These are phyloP conservation scores for Entelurus aequoreus DNA, from an alignment of 2,113 vertebrate species.

Conservation along the genomic window DNA sequence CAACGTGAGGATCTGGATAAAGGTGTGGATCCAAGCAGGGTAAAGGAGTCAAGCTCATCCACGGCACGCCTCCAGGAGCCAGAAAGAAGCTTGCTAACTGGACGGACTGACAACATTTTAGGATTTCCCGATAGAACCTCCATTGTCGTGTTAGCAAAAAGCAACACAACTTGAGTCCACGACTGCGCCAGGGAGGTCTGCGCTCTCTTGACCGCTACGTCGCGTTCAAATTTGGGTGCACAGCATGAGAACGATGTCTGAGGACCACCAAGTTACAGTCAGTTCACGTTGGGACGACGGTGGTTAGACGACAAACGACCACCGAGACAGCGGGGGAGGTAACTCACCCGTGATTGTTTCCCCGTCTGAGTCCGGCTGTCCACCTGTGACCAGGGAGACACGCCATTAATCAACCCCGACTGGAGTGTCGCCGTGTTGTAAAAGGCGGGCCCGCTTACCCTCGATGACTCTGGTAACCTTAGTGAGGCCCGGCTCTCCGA, in stretches of 20 bases:
- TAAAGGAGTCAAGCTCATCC: too few species aligned
- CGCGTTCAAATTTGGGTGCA: slow-evolving; percentile 6
- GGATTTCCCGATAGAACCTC: not conserved
- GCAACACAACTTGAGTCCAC: too few species aligned
- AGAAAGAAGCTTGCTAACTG: too few species aligned
- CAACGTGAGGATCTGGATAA: too few species aligned
- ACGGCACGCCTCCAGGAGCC: too few species aligned
- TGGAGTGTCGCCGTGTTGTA: not conserved
- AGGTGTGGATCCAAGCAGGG: too few species aligned
- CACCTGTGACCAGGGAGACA: slow-evolving; percentile 29
- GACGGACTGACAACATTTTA: too few species aligned
- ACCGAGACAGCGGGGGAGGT: not conserved
- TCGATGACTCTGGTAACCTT: slow-evolving; percentile 43
- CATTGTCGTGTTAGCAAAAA: too few species aligned
- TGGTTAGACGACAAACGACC: slow-evolving; percentile 21
- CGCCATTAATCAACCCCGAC: not conserved
- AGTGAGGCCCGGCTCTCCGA: slow-evolving; percentile 3
- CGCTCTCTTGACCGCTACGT: not conserved
- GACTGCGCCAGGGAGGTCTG: not conserved
- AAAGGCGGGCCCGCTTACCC: not conserved
- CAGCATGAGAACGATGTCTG: slow-evolving; percentile 30
- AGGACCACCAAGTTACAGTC: slow-evolving; percentile 13
- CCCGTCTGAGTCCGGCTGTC: slow-evolving; percentile 25
- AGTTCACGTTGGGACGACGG: slow-evolving; percentile 9
- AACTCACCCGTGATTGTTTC: slow-evolving; percentile 56